Conservation (phyloP, 1,140 invertebrate genomes). For the Saccostrea echinata region DNA sequence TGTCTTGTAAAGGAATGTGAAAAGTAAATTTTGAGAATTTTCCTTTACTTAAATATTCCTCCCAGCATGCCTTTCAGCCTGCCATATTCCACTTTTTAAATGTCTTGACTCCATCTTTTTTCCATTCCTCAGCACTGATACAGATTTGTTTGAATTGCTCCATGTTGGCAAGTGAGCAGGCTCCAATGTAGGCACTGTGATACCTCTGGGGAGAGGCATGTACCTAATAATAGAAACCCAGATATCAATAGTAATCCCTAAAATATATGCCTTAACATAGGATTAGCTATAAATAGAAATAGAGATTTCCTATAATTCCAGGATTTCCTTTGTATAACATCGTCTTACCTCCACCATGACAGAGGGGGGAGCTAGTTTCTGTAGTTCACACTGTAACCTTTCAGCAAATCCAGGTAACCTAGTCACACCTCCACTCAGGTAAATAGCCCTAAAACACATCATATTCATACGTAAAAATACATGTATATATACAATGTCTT, state of each 20-base stretch:
- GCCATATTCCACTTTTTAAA: constrained; percentile 73
- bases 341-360: constrained; percentile 83
- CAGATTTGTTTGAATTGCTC: constrained; percentile 82
- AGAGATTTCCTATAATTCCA: not conserved
- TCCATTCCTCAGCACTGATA: constrained; percentile 79
- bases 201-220: constrained; percentile 83
- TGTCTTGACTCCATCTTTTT: constrained; percentile 66
- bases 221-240: constrained; percentile 78
- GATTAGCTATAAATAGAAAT: not conserved
- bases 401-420: constrained; percentile 84
- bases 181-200: constrained; percentile 84
- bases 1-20: not conserved
- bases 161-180: constrained; percentile 82
- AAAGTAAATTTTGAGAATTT: not conserved
- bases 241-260: constrained; percentile 10
- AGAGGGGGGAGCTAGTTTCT: constrained; percentile 82
- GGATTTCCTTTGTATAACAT: not conserved
- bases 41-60: not conserved
- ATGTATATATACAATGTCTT: not conserved
- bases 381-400: constrained; percentile 83
- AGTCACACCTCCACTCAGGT: constrained; percentile 83
- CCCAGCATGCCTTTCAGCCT: not conserved
- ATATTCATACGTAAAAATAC: constrained; percentile 51
- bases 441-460: constrained; percentile 78
- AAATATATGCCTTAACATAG: not conserved